Conservation (phyloP, 1,140 invertebrate genomes). For the Zeugodacus cucurbitae region DNA sequence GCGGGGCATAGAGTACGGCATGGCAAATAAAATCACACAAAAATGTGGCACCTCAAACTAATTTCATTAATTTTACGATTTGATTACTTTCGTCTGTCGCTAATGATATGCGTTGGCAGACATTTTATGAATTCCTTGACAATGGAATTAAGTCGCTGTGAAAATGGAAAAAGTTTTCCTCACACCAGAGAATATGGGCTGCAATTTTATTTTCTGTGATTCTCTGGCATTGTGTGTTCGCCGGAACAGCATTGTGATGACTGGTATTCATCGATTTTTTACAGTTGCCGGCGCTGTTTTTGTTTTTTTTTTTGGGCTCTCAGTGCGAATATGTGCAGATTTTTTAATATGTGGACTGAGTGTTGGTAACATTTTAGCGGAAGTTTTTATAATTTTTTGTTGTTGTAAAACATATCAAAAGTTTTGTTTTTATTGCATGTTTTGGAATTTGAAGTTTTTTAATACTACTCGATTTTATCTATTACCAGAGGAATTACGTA, state of each 20-base stretch:
- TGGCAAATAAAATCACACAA: neutral
- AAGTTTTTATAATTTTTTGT: too few relatives aligned
- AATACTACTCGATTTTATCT: too few relatives aligned
- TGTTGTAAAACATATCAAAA: too few relatives aligned
- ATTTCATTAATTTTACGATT: slow-evolving; percentile 39
- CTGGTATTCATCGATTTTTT: slow-evolving; percentile 29
- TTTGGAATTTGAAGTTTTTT: too few relatives aligned
- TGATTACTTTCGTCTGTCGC: slow-evolving; percentile 2
- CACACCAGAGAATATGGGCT: neutral
- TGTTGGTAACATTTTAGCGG: neutral
- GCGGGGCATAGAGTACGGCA: neutral
- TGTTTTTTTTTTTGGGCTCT: neutral
- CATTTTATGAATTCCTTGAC: slow-evolving; percentile 31
- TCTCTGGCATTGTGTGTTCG: neutral
- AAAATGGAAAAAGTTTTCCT: slow-evolving; percentile 36
- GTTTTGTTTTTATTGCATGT: too few relatives aligned
- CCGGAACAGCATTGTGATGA: neutral
- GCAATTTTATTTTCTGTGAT: neutral
- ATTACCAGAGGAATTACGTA: too few relatives aligned
- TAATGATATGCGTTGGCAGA: slow-evolving; percentile 33
- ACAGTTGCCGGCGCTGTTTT: neutral
- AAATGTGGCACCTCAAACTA: slow-evolving; percentile 20
- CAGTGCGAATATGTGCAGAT: neutral
- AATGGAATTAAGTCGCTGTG: slow-evolving; percentile 36
- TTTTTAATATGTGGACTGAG: neutral